phyloP scores from a whole-genome alignment of 1,140 invertebrate species.

The Philotrypesis tridentata region DNA sequence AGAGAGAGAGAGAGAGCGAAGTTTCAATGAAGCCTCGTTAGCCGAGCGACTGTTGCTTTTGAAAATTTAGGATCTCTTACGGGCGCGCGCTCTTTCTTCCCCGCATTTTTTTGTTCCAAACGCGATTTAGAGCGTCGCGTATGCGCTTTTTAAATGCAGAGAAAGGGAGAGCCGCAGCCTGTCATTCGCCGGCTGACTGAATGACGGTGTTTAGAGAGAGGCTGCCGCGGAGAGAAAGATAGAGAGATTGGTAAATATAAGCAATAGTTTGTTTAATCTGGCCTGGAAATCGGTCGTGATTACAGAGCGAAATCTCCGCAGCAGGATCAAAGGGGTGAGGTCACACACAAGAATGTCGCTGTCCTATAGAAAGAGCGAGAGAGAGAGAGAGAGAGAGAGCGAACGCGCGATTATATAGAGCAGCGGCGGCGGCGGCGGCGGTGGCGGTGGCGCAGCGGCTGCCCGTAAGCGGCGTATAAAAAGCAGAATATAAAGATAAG shows the following conservation, averaged over 20 bases:
- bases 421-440: no score
- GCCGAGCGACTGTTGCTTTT: conserved; percentile 55
- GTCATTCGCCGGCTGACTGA: neutral
- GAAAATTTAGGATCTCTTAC: conserved; percentile 43
- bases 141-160: no score
- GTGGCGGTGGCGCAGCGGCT: no score
- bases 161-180: no score
- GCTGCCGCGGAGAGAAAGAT: neutral
- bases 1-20: conserved; percentile 51
- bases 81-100: neutral
- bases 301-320: conserved; percentile 13
- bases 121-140: neutral
- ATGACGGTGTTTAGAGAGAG: neutral
- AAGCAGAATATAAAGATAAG: conserved; percentile 34
- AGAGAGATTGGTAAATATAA: neutral
- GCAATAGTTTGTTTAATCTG: conserved; percentile 17
- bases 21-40: conserved; percentile 65
- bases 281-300: neutral
- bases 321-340: conserved; percentile 13
- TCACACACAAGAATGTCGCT: conserved; percentile 21
- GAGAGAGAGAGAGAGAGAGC: no score
- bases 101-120: neutral
- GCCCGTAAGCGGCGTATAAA: neutral
- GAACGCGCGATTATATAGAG: no score
- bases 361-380: neutral